phyloP scores from a whole-genome alignment of 2,888 invertebrate genomes.

The Luperina testacea region DNA sequence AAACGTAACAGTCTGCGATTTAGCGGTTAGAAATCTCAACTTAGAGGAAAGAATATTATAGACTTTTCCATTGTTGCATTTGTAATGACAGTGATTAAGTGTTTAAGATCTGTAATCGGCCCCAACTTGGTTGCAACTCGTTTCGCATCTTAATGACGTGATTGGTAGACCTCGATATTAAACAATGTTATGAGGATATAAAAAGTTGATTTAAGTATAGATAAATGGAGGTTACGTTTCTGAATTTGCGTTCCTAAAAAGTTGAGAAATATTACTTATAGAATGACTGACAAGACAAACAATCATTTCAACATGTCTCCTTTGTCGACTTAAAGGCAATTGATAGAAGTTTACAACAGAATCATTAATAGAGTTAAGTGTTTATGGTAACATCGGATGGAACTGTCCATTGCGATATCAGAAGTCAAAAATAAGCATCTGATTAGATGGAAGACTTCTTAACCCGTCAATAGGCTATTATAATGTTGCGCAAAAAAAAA shows the following conservation, averaged over 20 bases:
- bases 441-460: constrained; percentile 62
- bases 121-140: constrained; percentile 62
- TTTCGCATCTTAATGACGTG: constrained; percentile 67
- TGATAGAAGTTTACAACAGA: constrained; percentile 46
- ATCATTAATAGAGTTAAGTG: constrained; percentile 24
- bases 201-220: constrained; percentile 45
- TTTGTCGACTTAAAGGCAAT: constrained; percentile 30
- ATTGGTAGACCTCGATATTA: constrained; percentile 62
- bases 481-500: constrained; percentile 76
- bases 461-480: constrained; percentile 72
- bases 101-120: constrained; percentile 59
- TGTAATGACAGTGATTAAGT: constrained; percentile 62
- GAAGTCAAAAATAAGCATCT: constrained; percentile 59
- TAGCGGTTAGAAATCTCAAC: constrained; percentile 77
- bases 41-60: constrained; percentile 68
- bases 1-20: constrained; percentile 52
- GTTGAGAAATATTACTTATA: constrained; percentile 43
- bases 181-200: constrained; percentile 45
- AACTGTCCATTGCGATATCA: constrained; percentile 56
- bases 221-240: constrained; percentile 40
- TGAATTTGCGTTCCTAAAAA: constrained; percentile 30
- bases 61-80: constrained; percentile 60
- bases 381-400: constrained; percentile 44
- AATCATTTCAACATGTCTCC: constrained; percentile 45
- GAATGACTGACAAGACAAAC: constrained; percentile 37